phyloP scores from a whole-genome alignment of 1,140 invertebrate genomes.

The Trichonephila clavata region DNA sequence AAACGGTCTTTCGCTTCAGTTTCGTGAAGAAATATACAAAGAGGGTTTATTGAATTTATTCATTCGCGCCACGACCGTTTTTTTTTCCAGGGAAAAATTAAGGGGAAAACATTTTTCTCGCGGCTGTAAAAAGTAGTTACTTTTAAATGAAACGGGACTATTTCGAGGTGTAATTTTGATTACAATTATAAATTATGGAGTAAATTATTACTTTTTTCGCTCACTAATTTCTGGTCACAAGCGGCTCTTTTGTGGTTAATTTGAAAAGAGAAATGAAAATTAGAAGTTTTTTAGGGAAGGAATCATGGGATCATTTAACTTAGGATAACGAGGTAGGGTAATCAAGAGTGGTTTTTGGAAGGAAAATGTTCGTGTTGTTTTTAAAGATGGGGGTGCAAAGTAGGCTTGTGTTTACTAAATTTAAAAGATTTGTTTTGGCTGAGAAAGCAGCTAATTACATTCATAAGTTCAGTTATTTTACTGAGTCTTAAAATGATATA shows the following conservation, averaged over 20 bases:
- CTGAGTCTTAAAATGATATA: neutral
- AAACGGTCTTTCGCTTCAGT: neutral
- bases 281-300: neutral
- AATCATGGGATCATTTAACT: neutral
- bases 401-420: neutral
- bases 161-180: neutral
- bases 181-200: slow-evolving; percentile 5
- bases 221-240: neutral
- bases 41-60: slow-evolving; percentile 33
- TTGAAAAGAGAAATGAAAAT: neutral
- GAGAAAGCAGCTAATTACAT: neutral
- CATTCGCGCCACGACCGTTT: neutral
- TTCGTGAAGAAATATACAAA: neutral
- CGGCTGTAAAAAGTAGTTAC: neutral
- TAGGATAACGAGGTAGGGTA: neutral
- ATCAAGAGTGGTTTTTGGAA: neutral
- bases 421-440: neutral
- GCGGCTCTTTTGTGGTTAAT: neutral
- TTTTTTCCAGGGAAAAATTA: neutral
- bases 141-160: neutral
- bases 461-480: neutral
- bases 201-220: neutral
- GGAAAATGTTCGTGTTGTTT: neutral
- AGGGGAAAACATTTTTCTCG: neutral
- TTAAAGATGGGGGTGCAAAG: neutral